Evolutionary conservation across 2,113 vertebrate genomes (phyloP), one percentile per base, ranked within the genome.

Genomic region (Benthochromis sp.): DNA sequence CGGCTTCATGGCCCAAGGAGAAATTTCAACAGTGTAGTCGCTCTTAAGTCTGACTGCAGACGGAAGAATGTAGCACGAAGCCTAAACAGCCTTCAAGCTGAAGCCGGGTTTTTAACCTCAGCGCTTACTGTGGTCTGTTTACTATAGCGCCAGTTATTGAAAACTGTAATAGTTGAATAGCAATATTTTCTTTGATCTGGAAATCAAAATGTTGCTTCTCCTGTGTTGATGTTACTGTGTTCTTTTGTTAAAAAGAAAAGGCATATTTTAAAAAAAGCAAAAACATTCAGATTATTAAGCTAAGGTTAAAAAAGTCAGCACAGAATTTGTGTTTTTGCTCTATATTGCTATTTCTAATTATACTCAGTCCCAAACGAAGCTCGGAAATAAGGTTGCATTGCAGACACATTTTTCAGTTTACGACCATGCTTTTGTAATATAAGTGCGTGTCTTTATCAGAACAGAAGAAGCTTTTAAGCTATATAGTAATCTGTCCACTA

Each of bases 1-100:
- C 91, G 21, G 69, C 52, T 21, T 87, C 19, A 78, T 43, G 19
- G 55, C 76, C 83, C 85, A 76, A 87, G 87, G 84, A 93, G 90
- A 89, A 76, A 73, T 71, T 84, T 91, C 81, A 86, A 86, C 69
- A 81, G 43, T n/a, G 38, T 29, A 84, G 89, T 85, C 31, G 66
- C 71, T 92, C 83, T 40, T 19, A 57, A 88, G 69, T 76, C 84
- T 27, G 50, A 85, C 38, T 83, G 84, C 14, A 85, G 27, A 63
- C 52, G 31, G 53, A 63, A 54, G 59, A 79, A 45, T 10, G 27
- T 43, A 63, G 57, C 19, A 38, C 16, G 17, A 79, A 54, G 43
- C 21, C 71, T 59, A 3, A 54, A 87, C 61, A 61, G 50, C 50
- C 16, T 83, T 43, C 14, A 45, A 45, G 29, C n/a, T 21, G 27